Conservation (phyloP, 2,888 invertebrate genomes). For the Brenthis daphne region DNA sequence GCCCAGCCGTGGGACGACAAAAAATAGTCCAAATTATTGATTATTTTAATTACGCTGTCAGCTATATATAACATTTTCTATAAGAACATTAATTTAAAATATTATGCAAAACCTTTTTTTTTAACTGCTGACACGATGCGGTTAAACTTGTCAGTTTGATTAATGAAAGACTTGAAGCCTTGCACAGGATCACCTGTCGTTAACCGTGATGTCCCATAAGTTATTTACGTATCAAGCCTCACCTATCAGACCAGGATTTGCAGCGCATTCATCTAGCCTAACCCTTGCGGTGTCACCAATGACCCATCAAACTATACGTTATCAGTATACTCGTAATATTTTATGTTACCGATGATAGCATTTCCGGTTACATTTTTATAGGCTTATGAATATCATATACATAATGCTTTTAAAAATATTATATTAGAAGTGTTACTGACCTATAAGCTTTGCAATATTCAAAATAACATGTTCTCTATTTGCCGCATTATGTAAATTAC, state of each 20-base stretch:
- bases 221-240: slow-evolving; percentile 63
- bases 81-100: too few relatives aligned
- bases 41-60: too few relatives aligned
- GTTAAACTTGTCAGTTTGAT: slow-evolving; percentile 24
- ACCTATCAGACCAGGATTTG: slow-evolving; percentile 58
- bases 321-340: slow-evolving; percentile 32
- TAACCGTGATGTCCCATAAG: slow-evolving; percentile 37
- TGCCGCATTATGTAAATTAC: too few relatives aligned
- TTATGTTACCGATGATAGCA: slow-evolving; percentile 27
- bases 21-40: too few relatives aligned
- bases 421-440: too few relatives aligned
- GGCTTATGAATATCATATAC: not conserved
- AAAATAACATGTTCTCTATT: too few relatives aligned
- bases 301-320: slow-evolving; percentile 55
- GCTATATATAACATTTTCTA: too few relatives aligned
- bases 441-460: too few relatives aligned
- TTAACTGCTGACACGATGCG: not conserved
- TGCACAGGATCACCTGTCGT: slow-evolving; percentile 36
- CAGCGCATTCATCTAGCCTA: slow-evolving; percentile 69
- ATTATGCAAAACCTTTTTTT: too few relatives aligned
- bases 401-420: not conserved
- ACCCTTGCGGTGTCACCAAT: slow-evolving; percentile 63
- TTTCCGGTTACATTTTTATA: slow-evolving; percentile 1
- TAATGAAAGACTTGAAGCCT: slow-evolving; percentile 16
- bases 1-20: too few relatives aligned